Evolutionary conservation across 1,140 invertebrate species (phyloP), one percentile per base, ranked within the genome.

Genomic region (Leptinotarsa lineolata): DNA sequence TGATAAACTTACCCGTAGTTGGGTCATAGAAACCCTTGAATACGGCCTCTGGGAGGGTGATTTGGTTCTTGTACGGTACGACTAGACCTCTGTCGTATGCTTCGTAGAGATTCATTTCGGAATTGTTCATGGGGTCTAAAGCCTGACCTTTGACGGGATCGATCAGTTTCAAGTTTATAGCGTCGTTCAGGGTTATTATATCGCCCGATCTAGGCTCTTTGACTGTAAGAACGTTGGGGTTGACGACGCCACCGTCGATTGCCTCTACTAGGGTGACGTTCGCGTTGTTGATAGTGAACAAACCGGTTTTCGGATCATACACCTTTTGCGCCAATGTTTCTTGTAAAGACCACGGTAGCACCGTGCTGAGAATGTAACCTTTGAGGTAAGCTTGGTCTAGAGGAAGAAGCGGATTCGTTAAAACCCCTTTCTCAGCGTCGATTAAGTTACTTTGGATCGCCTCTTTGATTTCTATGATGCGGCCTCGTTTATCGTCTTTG

Each of bases 21-120:
- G 91, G 90, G 84, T 92, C 90, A 77, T 94, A 93, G 69, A 93
- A 90, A n/a, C 95, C 94, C 85, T 94, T 93, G 78, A 92, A 93
- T 11, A 97, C 90, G 1, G 94, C 94, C 84, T 96, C 94, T 1
- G 93, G 92, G 16, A 97, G 86, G 54, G 93, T 94, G 76, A 94
- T 90, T 83, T 92, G 93, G 39, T 90, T 89, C 84, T 94, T 94
- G 48, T 92, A 91, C 5, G 92, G 92, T 8, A 95, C 87, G 72
- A 96, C 89, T n/a, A 96, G 82, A 48, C 94, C 94, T 69, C 91
- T 87, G 77, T 94, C 91, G 5, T 94, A 87, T 12, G 94, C 94
- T 80, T 95, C 93, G 18, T 89, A 90, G 16, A 97, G 85, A 58
- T 92, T 92, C 58, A 95, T 86, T 83, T 92, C 90, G 64, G 88